Conservation (phyloP, 1,140 invertebrate species). For the Drosophila mauritiana region DNA sequence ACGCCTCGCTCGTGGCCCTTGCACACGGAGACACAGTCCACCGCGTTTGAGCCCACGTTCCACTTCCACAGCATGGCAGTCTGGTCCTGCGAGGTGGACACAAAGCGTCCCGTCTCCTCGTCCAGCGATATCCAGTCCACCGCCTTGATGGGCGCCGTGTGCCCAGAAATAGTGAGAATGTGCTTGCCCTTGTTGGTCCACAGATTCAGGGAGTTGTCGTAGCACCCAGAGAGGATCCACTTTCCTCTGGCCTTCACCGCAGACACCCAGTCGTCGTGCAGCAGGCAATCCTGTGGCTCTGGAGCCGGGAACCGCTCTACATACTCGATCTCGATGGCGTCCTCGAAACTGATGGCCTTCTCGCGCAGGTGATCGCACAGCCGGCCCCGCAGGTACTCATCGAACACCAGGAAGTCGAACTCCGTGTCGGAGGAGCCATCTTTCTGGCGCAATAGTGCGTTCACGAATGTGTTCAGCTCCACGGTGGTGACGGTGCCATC, state of each 20-base stretch:
- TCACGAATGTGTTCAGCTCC: slow-evolving; percentile 92
- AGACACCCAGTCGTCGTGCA: slow-evolving; percentile 98
- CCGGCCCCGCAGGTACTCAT: slow-evolving; percentile 89
- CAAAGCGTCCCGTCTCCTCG: slow-evolving; percentile 89
- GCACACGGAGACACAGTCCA: slow-evolving; percentile 92
- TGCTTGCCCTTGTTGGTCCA: slow-evolving; percentile 95
- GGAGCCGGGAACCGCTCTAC: slow-evolving; percentile 94
- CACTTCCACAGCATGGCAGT: slow-evolving; percentile 96
- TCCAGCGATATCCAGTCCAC: slow-evolving; percentile 93
- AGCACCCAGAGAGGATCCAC: slow-evolving; percentile 97
- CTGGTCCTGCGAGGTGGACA: slow-evolving; percentile 97
- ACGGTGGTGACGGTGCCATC: slow-evolving; percentile 88
- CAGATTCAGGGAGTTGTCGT: slow-evolving; percentile 96
- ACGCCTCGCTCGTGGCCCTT: slow-evolving; percentile 95
- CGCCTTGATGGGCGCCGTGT: slow-evolving; percentile 93
- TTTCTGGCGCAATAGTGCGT: slow-evolving; percentile 89
- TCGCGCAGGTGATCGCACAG: slow-evolving; percentile 88
- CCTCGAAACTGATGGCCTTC: slow-evolving; percentile 89
- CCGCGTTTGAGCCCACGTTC: slow-evolving; percentile 90
- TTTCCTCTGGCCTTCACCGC: slow-evolving; percentile 90
- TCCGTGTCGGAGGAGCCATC: slow-evolving; percentile 85
- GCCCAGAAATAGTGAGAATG: slow-evolving; percentile 92
- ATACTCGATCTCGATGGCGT: slow-evolving; percentile 95
- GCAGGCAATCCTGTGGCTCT: slow-evolving; percentile 94
- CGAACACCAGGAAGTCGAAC: slow-evolving; percentile 95